Conservation (phyloP, 2,113 vertebrate genomes). For the Eurypyga helias region DNA sequence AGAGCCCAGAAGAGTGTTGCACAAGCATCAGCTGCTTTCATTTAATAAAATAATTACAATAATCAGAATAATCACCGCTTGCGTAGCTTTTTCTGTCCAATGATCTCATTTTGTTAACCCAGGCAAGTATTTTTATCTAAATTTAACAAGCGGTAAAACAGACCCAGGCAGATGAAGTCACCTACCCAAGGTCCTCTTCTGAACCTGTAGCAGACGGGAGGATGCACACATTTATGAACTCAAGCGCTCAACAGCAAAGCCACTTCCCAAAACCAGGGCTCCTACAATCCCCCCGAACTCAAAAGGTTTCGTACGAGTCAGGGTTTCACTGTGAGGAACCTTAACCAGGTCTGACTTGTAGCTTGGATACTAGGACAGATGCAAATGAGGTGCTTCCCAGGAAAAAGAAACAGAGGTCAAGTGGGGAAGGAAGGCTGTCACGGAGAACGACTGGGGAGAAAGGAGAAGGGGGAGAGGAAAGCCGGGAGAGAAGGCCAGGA, state of each 20-base stretch:
- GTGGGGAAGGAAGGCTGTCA: neutral
- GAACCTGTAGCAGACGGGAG: neutral
- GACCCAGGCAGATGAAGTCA: neutral
- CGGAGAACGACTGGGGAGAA: neutral
- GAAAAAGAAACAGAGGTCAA: neutral
- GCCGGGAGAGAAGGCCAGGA: neutral
- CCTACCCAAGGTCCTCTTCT: neutral
- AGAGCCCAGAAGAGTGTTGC: neutral
- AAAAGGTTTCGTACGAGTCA: neutral
- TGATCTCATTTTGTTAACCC: constrained; percentile 7
- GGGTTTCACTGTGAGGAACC: neutral
- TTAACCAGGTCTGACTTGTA: constrained; percentile 2
- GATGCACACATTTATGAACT: neutral
- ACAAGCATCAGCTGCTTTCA: constrained; percentile 33
- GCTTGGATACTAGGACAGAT: neutral
- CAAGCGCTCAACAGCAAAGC: neutral
- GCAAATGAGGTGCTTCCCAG: neutral
- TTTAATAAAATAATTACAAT: constrained; percentile 55
- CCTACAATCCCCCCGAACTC: neutral
- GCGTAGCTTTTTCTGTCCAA: neutral
- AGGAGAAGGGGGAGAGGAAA: neutral
- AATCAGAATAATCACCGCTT: neutral
- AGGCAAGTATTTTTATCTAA: neutral
- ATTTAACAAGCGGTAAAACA: neutral
- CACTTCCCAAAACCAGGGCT: neutral